phyloP scores from a whole-genome alignment of 2,888 invertebrate species.

The Lasioglossum oenotherae region DNA sequence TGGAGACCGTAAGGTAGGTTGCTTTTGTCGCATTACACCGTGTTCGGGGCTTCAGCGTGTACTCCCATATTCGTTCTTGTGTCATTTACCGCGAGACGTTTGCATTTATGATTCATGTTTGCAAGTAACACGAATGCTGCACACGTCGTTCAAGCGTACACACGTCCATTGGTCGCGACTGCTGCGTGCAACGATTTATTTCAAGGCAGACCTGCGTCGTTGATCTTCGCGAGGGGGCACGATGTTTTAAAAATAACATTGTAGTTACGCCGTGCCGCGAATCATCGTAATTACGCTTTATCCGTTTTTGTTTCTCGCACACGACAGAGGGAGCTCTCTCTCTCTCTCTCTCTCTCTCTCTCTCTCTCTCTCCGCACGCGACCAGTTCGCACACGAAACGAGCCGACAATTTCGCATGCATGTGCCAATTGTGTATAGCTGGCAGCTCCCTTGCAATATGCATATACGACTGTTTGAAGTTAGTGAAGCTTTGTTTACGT shows the following conservation, averaged over 20 bases:
- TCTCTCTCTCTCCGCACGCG: conserved; percentile 20
- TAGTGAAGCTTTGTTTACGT: conserved; percentile 31
- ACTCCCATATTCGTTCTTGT: conserved; percentile 53
- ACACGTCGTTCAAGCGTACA: conserved; percentile 28
- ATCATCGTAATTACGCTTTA: conserved; percentile 28
- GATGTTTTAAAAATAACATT: conserved; percentile 39
- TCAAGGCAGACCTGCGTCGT: conserved; percentile 24
- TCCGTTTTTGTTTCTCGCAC: conserved; percentile 38
- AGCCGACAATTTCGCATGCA: conserved; percentile 58
- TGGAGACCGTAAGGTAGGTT: conserved; percentile 69
- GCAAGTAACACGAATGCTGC: conserved; percentile 11
- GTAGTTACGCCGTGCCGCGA: conserved; percentile 24
- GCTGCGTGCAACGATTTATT: conserved; percentile 23
- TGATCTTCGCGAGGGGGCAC: conserved; percentile 30
- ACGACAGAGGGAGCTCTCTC: not conserved
- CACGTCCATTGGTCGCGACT: conserved; percentile 17
- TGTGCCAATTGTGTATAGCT: conserved; percentile 58
- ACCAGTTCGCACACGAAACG: not conserved
- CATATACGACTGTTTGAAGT: conserved; percentile 37
- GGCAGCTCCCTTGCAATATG: conserved; percentile 48
- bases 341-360: not conserved
- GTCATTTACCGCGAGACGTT: conserved; percentile 53
- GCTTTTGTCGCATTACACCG: conserved; percentile 64
- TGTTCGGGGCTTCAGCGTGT: conserved; percentile 56
- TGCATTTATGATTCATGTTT: conserved; percentile 42